Base-by-base conservation (phyloP, 2,113 vertebrate genomes). In the Cacatua alba region DNA sequence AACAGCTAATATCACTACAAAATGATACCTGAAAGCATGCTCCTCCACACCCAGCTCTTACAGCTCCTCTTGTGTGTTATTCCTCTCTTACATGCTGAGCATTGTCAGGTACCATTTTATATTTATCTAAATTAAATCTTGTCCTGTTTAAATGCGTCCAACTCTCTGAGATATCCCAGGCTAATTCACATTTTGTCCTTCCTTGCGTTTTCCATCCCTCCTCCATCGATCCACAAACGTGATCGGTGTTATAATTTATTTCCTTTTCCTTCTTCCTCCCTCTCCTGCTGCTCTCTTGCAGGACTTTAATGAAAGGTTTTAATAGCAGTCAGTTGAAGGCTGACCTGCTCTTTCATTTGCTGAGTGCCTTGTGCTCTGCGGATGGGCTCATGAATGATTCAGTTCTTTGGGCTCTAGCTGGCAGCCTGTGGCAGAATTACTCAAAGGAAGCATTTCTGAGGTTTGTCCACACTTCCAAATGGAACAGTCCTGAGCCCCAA, bases 101-200 rank as follows among this genome's bases (percentile, higher is more conserved):
- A 20, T 60, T 70, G 29, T 72, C 79, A 92, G 72, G 75, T 24
- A 48, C 59, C 44, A 7, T 76, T 92, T 91, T 72, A 10, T 86
- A 44, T 89, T 95, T 88, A 91, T 71, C 78, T 93, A 69, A 90
- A 96, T 97, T 86, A 93, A 93, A 95, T 87, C 72, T 86, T 77
- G 82, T 77, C 92, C 64, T 51, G 74, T 82, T 92, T 90, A 79
- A 94, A 93, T 8, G 2, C 76, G 44, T 70, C 35, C 15, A 20
- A 28, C 76, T 75, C 20, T n/a, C 67, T 63, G 37, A 92, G 53
- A 26, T 48, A 63, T 89, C 68, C 77, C 72, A 60, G 62, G 59
- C 71, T 92, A 43, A 90, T 96, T 95, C 81, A 43, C 44, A 46
- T 88, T 93, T 81, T 86, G 68, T 69, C 39, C 78, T 81, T 94